These are phyloP conservation scores for Uropetala carovei DNA, from an alignment of 2,888 invertebrate species.

Conservation along the genomic window DNA sequence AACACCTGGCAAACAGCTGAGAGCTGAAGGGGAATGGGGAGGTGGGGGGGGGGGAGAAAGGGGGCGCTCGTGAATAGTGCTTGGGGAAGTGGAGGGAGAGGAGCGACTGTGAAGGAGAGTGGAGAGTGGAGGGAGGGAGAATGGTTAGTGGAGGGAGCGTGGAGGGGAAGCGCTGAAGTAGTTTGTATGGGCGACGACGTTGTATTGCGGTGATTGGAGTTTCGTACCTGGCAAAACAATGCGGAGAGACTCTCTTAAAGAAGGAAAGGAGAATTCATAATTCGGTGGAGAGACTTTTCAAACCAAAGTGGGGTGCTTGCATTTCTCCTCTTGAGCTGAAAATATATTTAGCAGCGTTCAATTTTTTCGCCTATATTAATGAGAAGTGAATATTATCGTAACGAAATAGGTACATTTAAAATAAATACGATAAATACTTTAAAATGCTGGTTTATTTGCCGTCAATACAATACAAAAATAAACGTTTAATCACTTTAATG, in stretches of 20 bases:
- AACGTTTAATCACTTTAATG: too few relatives aligned
- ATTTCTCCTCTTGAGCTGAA: too few relatives aligned
- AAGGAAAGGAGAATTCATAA: background rate
- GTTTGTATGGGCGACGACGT: too few relatives aligned
- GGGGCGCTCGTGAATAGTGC: background rate
- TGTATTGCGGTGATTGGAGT: too few relatives aligned
- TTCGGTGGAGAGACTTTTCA: background rate
- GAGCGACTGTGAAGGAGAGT: background rate
- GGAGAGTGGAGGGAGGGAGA: background rate
- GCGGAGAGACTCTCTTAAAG: background rate
- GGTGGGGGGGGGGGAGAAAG: background rate
- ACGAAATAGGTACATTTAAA: too few relatives aligned
- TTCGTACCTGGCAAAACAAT: background rate
- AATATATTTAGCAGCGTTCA: too few relatives aligned
- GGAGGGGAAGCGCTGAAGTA: background rate
- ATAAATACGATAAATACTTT: too few relatives aligned
- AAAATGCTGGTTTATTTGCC: too few relatives aligned
- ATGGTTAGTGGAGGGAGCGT: background rate
- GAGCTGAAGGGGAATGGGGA: background rate
- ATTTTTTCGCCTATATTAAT: too few relatives aligned
- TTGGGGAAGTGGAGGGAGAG: background rate
- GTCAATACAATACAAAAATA: too few relatives aligned
- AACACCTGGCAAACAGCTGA: conserved; percentile 17
- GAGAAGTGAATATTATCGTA: too few relatives aligned
- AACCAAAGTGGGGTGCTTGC: too few relatives aligned